These are phyloP conservation scores for Falco concolor DNA, from an alignment of 2,797 vertebrate genomes.

Conservation along the genomic window DNA sequence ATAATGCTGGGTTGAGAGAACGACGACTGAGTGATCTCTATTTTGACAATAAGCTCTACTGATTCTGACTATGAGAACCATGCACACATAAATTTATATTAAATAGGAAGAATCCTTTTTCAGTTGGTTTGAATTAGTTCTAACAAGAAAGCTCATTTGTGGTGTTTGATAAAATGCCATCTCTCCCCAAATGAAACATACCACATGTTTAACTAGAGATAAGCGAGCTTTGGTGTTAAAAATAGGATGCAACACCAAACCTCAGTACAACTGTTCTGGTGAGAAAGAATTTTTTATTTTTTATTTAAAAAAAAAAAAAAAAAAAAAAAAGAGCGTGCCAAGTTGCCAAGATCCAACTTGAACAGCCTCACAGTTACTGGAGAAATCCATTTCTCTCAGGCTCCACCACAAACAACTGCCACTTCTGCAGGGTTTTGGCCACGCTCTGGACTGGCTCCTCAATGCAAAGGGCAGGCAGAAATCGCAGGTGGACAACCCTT, in stretches of 20 bases:
- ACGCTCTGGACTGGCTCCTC: background rate
- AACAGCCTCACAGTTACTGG: background rate
- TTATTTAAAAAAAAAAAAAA: background rate
- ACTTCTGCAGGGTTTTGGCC: background rate
- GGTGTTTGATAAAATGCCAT: background rate
- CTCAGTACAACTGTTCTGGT: background rate
- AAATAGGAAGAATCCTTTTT: background rate
- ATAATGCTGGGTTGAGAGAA: background rate
- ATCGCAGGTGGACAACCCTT: background rate
- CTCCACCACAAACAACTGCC: background rate
- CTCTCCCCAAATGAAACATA: background rate
- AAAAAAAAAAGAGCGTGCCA: background rate
- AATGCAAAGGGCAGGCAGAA: slow-evolving; percentile 44
- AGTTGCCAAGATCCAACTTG: background rate
- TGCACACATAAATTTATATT: background rate
- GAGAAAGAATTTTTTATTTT: background rate
- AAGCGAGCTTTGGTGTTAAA: slow-evolving; percentile 22
- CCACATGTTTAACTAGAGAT: background rate
- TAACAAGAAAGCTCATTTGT: background rate
- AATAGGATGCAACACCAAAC: background rate
- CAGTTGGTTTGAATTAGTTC: background rate
- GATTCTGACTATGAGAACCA: background rate
- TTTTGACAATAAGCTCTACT: background rate
- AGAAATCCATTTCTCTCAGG: background rate
- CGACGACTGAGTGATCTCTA: accelerated